Evolutionary conservation across 1,140 invertebrate genomes (phyloP).

Genomic region (Drosophila asahinai): DNA sequence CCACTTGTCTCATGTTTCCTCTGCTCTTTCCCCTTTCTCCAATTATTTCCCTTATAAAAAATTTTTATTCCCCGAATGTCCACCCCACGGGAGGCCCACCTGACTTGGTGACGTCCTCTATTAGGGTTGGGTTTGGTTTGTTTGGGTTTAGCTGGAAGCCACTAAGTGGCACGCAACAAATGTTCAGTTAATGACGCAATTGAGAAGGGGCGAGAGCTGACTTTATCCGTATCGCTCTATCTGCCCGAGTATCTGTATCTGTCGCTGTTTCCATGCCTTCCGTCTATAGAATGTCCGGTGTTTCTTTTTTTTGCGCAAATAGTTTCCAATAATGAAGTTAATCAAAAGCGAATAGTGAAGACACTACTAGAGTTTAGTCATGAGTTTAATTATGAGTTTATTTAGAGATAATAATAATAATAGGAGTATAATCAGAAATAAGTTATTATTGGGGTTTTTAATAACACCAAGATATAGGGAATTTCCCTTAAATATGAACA

Average conservation of each 20-base stretch:
- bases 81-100: neutral
- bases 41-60: neutral
- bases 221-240: constrained; percentile 11
- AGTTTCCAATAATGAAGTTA: neutral
- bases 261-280: neutral
- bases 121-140: constrained; percentile 9
- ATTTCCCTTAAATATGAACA: neutral
- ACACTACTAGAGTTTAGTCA: neutral
- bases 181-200: constrained; percentile 63
- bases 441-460: neutral
- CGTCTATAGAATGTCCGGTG: constrained; percentile 14
- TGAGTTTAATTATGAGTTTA: neutral
- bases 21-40: neutral
- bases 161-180: constrained; percentile 71
- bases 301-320: neutral
- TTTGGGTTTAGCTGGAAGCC: constrained; percentile 24
- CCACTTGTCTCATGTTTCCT: neutral
- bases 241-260: constrained; percentile 19
- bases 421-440: neutral
- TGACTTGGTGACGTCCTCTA: constrained; percentile 9
- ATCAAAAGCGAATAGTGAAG: neutral
- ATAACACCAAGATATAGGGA: neutral
- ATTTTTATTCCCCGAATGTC: constrained; percentile 14
- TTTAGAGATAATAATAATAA: neutral
- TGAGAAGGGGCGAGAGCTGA: constrained; percentile 22